Percentiles rank a stretch among this genome's conserved stretches.
These are phyloP conservation scores for Leptinotarsa haldemani DNA, from an alignment of 2,888 invertebrate genomes.

Conservation along the genomic window DNA sequence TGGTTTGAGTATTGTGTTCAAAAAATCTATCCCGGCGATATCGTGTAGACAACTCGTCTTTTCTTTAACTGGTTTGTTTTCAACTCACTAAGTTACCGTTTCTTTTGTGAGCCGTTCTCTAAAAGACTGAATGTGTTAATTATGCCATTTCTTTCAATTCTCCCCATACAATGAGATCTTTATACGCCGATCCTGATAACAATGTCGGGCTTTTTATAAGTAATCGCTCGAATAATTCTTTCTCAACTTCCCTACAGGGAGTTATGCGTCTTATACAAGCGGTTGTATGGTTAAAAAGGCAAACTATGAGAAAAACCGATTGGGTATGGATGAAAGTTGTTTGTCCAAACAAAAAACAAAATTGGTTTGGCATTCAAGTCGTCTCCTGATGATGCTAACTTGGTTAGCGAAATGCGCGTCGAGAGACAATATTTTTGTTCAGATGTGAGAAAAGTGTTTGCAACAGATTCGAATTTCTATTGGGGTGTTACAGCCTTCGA, in stretches of 20 bases:
- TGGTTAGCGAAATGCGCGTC: too few species aligned
- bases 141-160: conserved; percentile 35
- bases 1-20: conserved; percentile 44
- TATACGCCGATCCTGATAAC: conserved; percentile 26
- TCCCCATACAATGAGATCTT: conserved; percentile 36
- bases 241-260: background rate
- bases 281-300: background rate
- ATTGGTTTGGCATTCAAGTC: too few species aligned
- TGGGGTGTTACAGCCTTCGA: too few species aligned
- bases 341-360: too few species aligned
- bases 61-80: conserved; percentile 36
- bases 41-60: conserved; percentile 42
- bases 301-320: background rate
- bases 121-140: conserved; percentile 40
- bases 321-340: too few species aligned
- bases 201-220: background rate
- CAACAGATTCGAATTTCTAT: too few species aligned
- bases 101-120: conserved; percentile 33
- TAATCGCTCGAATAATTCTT: conserved; percentile 16
- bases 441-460: too few species aligned
- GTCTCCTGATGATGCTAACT: too few species aligned
- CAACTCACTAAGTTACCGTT: conserved; percentile 33
- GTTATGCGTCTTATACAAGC: background rate
- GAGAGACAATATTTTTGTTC: too few species aligned
- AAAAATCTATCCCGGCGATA: conserved; percentile 45